phyloP scores from a whole-genome alignment of 2,113 vertebrate species.

The Varanus salvator region DNA sequence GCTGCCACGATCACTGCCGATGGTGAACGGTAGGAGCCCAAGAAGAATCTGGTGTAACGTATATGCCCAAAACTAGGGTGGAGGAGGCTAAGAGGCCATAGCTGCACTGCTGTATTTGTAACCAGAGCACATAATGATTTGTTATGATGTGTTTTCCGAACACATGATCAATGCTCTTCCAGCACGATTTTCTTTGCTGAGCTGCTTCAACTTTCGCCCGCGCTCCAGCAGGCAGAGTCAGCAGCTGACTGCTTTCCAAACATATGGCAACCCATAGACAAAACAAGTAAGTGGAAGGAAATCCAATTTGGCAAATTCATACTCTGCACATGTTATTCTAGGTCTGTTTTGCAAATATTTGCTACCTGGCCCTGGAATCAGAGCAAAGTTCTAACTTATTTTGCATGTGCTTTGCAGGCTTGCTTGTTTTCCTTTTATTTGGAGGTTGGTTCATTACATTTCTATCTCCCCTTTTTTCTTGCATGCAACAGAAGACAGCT shows the following conservation, averaged over 20 bases:
- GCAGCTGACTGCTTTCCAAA: slow-evolving; percentile 17
- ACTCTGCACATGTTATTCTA: slow-evolving; percentile 38
- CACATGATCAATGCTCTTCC: accelerated
- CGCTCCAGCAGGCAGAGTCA: not conserved
- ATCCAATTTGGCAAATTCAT: slow-evolving; percentile 30
- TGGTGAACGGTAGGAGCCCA: no score
- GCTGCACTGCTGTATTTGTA: not conserved
- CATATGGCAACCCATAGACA: slow-evolving; percentile 17
- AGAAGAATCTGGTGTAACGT: no score
- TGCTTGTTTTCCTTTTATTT: not conserved
- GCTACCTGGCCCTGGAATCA: not conserved
- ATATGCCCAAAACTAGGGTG: no score
- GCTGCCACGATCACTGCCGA: no score
- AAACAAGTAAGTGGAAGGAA: slow-evolving; percentile 46
- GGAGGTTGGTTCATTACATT: no score
- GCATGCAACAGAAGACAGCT: no score
- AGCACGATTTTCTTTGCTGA: not conserved
- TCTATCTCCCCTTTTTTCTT: no score
- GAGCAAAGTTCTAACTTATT: not conserved
- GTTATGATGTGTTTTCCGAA: not conserved
- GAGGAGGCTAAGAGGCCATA: no score
- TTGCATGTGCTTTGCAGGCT: not conserved
- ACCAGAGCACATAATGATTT: not conserved
- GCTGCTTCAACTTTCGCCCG: accelerated
- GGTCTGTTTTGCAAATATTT: slow-evolving; percentile 59